Evolutionary conservation across 2,113 vertebrate genomes (phyloP).

Genomic region (Mastomys natalensis): DNA sequence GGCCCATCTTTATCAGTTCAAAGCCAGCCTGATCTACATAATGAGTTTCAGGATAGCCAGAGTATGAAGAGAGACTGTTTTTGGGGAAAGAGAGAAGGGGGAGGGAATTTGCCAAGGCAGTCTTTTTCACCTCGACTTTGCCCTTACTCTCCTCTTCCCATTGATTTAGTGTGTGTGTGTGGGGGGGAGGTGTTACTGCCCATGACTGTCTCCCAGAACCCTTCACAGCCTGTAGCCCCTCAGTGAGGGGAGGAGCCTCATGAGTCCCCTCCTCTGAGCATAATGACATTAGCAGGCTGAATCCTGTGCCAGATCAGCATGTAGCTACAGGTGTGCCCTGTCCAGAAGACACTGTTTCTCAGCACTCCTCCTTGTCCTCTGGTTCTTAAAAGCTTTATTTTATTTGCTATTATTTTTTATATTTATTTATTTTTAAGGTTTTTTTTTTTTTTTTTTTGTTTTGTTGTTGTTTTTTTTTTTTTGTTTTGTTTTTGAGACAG

Average conservation of each 20-base stretch:
- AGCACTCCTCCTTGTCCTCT: background rate
- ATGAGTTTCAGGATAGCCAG: background rate
- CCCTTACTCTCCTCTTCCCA: background rate
- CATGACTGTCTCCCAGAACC: too few species aligned
- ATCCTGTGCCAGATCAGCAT: background rate
- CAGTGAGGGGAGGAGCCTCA: background rate
- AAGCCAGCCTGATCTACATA: background rate
- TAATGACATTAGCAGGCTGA: background rate
- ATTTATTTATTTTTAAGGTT: background rate
- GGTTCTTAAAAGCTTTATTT: background rate
- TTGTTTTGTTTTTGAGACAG: background rate
- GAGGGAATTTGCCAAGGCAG: background rate
- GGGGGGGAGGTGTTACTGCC: background rate
- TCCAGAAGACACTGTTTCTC: background rate
- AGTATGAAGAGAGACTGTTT: background rate
- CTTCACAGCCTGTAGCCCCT: background rate
- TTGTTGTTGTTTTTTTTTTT: too few species aligned
- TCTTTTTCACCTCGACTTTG: too few species aligned
- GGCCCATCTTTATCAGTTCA: background rate
- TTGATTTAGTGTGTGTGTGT: background rate
- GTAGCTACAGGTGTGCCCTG: background rate
- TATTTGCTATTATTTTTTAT: background rate
- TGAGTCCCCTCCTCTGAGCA: background rate
- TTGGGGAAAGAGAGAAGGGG: too few species aligned
- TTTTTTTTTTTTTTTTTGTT: background rate